Evolutionary conservation across 2,888 invertebrate species (phyloP).

Genomic region (Leptinotarsa tumamoca): DNA sequence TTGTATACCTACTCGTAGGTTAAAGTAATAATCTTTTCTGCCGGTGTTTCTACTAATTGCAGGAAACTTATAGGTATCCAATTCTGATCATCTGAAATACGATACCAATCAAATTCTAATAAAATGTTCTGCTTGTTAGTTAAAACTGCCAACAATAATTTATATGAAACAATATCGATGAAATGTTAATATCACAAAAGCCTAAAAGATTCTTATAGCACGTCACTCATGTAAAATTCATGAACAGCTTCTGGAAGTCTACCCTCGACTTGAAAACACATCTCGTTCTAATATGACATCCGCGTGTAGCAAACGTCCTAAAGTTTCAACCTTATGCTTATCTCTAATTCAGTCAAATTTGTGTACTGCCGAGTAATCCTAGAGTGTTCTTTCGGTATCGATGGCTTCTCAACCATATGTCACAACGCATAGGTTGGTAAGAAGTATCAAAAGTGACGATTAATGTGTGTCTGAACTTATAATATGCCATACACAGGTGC

Average conservation of each 20-base stretch:
- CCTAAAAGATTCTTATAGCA: not conserved
- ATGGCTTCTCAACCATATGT: conserved; percentile 21
- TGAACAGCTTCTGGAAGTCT: conserved; percentile 18
- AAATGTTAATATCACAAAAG: not conserved
- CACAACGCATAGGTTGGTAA: conserved; percentile 26
- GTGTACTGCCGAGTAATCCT: not conserved
- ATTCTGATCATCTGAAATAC: not conserved
- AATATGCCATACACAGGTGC: conserved; percentile 29
- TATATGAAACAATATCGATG: not conserved
- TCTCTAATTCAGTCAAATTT: conserved; percentile 2
- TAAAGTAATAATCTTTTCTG: no score
- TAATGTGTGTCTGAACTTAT: conserved; percentile 30
- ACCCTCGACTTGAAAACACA: not conserved
- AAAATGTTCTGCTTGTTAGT: not conserved
- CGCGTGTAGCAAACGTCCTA: not conserved
- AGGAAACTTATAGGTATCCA: not conserved
- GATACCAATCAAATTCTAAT: not conserved
- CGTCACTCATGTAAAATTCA: conserved; percentile 29
- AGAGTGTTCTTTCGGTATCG: conserved; percentile 7
- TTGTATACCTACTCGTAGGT: no score
- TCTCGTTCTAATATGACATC: conserved; percentile 7
- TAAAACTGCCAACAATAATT: not conserved
- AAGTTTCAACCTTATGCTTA: conserved; percentile 21
- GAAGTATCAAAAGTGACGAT: conserved; percentile 30
- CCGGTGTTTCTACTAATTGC: no score